A percentile compares a stretch with the other conserved stretches of the same genome.
These are phyloP conservation scores for Muscidifurax raptorellus DNA, from an alignment of 1,140 invertebrate species.

Conservation along the genomic window DNA sequence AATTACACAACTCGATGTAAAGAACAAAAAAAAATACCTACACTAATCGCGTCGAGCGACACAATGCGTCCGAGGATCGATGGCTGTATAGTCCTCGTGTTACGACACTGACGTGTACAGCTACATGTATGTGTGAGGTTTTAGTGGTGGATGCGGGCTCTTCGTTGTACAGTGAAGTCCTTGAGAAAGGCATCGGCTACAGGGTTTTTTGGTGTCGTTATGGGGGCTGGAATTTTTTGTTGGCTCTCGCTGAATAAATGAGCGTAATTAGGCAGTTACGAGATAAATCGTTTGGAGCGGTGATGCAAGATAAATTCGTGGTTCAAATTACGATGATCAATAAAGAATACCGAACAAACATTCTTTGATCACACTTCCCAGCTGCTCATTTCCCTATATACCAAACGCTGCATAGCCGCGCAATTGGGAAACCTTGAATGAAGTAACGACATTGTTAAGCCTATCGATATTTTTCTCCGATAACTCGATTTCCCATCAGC, in stretches of 20 bases:
- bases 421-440: no score
- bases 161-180: background rate
- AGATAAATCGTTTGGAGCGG: no score
- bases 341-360: no score
- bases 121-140: background rate
- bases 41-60: background rate
- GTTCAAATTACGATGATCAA: no score
- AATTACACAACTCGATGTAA: background rate
- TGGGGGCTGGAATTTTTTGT: background rate
- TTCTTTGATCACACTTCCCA: no score
- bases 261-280: background rate
- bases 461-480: background rate
- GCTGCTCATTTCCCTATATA: no score
- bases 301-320: no score
- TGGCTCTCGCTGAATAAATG: no score
- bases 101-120: background rate
- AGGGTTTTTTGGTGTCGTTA: background rate
- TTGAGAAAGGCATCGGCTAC: background rate
- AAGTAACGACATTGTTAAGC: background rate
- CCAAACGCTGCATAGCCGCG: no score
- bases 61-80: background rate
- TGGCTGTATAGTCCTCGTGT: background rate
- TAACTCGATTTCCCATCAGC: background rate
- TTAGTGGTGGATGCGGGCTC: no score
- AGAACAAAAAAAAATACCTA: background rate